A percentile compares a stretch with the other conserved stretches of the same genome.
These are phyloP conservation scores for Spilogale gracilis DNA, from an alignment of 2,113 vertebrate genomes.

Conservation along the genomic window DNA sequence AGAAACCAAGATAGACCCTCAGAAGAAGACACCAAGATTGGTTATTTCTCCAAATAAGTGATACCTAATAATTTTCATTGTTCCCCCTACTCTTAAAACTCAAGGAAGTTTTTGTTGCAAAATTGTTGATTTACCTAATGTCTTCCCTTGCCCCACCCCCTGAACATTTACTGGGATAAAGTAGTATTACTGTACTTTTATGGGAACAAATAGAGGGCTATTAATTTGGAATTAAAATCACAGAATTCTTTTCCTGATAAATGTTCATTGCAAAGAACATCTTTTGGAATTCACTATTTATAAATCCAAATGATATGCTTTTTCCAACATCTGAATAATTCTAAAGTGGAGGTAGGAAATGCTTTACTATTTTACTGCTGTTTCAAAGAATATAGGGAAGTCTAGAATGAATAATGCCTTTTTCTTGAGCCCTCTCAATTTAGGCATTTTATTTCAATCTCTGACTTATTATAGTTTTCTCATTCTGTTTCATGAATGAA, in stretches of 20 bases:
- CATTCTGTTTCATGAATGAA: slow-evolving; percentile 60
- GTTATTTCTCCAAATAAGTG: slow-evolving; percentile 42
- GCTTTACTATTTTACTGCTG: neutral
- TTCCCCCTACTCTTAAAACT: neutral
- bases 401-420: neutral
- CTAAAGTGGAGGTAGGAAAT: neutral
- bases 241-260: neutral
- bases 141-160: neutral
- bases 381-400: slow-evolving; percentile 8
- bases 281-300: slow-evolving; percentile 1
- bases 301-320: slow-evolving; percentile 12
- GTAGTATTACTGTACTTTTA: slow-evolving; percentile 30
- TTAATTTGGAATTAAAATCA: slow-evolving; percentile 65
- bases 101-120: slow-evolving; percentile 19
- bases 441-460: slow-evolving; percentile 57
- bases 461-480: neutral
- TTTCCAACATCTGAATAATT: slow-evolving; percentile 37
- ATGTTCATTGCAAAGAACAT: slow-evolving; percentile 48
- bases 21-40: neutral
- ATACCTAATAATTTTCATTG: neutral
- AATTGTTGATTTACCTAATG: slow-evolving; percentile 12
- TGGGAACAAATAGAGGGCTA: slow-evolving; percentile 33
- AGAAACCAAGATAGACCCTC: neutral
- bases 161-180: neutral
- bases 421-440: slow-evolving; percentile 22